Percentiles rank a stretch among this genome's conserved stretches.
These are phyloP conservation scores for Turritopsis rubra DNA, from an alignment of 30 jellyfish, hydroid and myxozoan genomes.

Conservation along the genomic window DNA sequence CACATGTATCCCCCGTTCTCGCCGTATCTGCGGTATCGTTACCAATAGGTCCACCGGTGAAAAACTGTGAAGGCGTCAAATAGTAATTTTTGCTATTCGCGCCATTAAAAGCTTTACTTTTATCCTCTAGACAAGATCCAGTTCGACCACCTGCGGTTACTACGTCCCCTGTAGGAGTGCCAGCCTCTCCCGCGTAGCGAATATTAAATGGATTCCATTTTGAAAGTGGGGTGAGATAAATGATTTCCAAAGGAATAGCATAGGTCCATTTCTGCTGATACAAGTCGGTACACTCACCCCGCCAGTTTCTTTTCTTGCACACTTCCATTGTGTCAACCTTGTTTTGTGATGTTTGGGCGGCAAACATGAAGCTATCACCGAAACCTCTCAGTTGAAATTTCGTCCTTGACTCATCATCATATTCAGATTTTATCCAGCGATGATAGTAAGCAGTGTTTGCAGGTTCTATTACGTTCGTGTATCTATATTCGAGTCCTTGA, in stretches of 20 bases:
- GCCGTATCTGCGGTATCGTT: conserved; percentile 65
- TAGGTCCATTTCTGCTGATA: conserved; percentile 47
- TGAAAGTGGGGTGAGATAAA: conserved; percentile 57
- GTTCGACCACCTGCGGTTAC: conserved; percentile 49
- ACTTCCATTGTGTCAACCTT: conserved; percentile 17
- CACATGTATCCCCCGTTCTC: conserved; percentile 49
- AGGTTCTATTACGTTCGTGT: conserved; percentile 8
- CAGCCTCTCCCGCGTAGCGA: conserved; percentile 30
- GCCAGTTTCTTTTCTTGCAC: conserved; percentile 25
- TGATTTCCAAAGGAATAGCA: conserved; percentile 70
- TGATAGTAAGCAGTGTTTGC: conserved; percentile 52
- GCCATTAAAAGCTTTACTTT: conserved; percentile 46
- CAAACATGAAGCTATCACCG: conserved; percentile 47
- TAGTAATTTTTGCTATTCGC: conserved; percentile 41
- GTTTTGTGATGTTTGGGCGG: conserved; percentile 53
- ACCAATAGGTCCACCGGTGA: conserved; percentile 42
- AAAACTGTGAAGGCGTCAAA: conserved; percentile 51
- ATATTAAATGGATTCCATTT: conserved; percentile 61
- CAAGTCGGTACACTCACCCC: conserved; percentile 26
- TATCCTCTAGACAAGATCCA: conserved; percentile 42
- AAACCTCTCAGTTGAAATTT: conserved; percentile 39
- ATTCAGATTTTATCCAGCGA: conserved; percentile 15
- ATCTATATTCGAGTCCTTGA: background rate
- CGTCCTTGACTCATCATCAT: conserved; percentile 51
- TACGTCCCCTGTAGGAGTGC: background rate